Conservation (phyloP, 2,888 invertebrate genomes). For the Lissocephala sabroskyi region DNA sequence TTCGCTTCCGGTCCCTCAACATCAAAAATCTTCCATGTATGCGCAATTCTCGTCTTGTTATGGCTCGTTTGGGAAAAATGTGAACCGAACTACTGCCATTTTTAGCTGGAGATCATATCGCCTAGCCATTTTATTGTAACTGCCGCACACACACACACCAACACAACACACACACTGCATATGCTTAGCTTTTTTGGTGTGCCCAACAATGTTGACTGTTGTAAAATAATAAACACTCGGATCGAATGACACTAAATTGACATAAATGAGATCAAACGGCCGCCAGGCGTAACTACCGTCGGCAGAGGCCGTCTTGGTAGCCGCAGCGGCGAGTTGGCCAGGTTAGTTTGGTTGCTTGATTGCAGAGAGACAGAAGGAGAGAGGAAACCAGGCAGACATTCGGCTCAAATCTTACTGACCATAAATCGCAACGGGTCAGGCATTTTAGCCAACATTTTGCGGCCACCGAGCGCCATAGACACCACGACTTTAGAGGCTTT, state of each 20-base stretch:
- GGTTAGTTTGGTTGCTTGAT: no score
- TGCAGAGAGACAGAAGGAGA: not conserved
- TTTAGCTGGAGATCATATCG: no score
- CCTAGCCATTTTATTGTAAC: no score
- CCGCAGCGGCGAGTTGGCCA: no score
- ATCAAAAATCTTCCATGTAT: no score
- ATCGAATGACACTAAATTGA: constrained; percentile 57
- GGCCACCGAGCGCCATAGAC: constrained; percentile 30
- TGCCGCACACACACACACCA: not conserved
- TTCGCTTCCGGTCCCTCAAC: no score
- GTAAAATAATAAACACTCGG: constrained; percentile 54
- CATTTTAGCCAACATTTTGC: constrained; percentile 51
- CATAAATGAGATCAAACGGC: constrained; percentile 54
- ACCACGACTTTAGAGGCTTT: constrained; percentile 36
- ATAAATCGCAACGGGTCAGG: constrained; percentile 44
- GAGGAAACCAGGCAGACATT: constrained; percentile 51
- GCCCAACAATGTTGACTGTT: no score
- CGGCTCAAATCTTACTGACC: constrained; percentile 57
- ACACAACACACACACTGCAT: constrained; percentile 1
- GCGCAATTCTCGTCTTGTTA: no score
- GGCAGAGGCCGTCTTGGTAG: no score
- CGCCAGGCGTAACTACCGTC: constrained; percentile 46
- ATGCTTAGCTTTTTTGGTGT: no score
- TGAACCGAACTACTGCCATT: no score
- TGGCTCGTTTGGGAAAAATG: no score